Evolutionary conservation across 2,888 invertebrate genomes (phyloP).

Genomic region (Micoletzkya japonica): DNA sequence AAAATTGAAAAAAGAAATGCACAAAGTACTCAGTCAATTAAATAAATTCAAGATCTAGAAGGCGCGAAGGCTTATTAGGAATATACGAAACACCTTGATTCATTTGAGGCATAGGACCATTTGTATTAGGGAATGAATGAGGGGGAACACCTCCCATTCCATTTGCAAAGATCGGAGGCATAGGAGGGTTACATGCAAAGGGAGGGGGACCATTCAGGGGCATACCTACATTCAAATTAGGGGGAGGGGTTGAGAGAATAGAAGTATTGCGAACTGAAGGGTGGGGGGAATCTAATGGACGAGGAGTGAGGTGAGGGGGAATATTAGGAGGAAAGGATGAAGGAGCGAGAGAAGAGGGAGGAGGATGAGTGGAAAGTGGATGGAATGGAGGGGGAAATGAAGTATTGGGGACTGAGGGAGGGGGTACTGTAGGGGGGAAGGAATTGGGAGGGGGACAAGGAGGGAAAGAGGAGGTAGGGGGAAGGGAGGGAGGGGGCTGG

Average conservation of each 20-base stretch:
- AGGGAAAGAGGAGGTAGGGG: not conserved
- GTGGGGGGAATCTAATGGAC: too few species aligned
- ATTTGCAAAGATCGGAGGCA: too few species aligned
- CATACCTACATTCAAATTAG: too few species aligned
- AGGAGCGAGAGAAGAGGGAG: not conserved
- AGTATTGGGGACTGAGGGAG: not conserved
- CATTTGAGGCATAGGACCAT: not conserved
- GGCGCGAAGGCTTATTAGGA: too few species aligned
- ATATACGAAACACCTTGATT: too few species aligned
- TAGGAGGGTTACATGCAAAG: too few species aligned
- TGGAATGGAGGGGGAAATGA: not conserved
- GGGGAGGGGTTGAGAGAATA: not conserved
- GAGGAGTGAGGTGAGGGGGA: slow-evolving; percentile 6
- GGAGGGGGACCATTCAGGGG: too few species aligned
- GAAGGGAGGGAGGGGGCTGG: not conserved
- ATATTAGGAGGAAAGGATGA: not conserved
- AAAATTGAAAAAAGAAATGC: too few species aligned
- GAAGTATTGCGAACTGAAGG: too few species aligned
- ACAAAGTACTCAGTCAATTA: too few species aligned
- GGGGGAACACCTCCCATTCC: too few species aligned
- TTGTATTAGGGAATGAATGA: not conserved
- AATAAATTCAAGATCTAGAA: too few species aligned
- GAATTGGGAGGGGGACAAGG: not conserved
- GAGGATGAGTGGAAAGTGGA: not conserved
- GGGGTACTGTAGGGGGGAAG: not conserved